phyloP scores from a whole-genome alignment of 2,797 vertebrate species.

The Enteromius viviparus region DNA sequence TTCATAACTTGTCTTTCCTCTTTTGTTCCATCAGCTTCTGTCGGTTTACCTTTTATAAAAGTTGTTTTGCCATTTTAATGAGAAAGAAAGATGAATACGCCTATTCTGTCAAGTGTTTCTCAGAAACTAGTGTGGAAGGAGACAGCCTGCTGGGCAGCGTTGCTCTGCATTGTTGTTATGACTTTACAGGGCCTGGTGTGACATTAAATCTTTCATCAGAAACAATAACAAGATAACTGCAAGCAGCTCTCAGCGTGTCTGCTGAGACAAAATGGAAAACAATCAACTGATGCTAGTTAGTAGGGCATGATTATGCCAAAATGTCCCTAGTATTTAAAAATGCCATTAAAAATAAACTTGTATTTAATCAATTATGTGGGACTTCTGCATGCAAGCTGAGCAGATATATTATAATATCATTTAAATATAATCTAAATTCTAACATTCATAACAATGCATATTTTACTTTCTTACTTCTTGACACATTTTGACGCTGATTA shows the following conservation, averaged over 20 bases:
- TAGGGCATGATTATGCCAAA: background rate
- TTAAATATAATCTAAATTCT: background rate
- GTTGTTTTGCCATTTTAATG: conserved; percentile 38
- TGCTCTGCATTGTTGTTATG: background rate
- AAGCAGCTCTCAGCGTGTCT: conserved; percentile 14
- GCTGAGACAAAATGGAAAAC: background rate
- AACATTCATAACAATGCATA: background rate
- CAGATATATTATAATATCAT: background rate
- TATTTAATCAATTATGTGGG: background rate
- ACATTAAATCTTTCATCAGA: conserved; percentile 32
- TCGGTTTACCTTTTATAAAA: conserved; percentile 26
- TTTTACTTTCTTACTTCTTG: background rate
- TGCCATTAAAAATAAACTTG: background rate
- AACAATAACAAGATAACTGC: conserved; percentile 23
- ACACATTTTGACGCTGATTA: background rate
- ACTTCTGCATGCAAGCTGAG: background rate
- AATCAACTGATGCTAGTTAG: conserved; percentile 12
- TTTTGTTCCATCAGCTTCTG: conserved; percentile 27
- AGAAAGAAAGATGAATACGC: conserved; percentile 24
- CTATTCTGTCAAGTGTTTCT: conserved; percentile 27
- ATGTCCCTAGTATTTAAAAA: background rate
- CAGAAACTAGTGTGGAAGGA: background rate
- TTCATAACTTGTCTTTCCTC: background rate
- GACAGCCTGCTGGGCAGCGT: conserved; percentile 5
- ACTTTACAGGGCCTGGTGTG: conserved; percentile 3